These are phyloP conservation scores for Holocentrus rufus DNA, from an alignment of 2,797 vertebrate species.

Conservation along the genomic window DNA sequence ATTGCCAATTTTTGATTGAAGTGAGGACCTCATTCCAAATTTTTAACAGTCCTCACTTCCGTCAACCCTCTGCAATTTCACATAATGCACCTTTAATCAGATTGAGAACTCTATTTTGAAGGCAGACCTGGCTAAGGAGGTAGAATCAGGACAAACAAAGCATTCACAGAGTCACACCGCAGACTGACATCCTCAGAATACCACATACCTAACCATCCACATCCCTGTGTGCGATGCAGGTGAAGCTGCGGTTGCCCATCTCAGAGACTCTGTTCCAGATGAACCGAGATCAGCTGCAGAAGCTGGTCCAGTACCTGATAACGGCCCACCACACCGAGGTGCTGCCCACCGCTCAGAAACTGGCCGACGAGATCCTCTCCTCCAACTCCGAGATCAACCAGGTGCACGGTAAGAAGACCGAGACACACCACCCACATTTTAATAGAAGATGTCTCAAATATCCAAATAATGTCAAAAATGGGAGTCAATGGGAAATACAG, in stretches of 20 bases:
- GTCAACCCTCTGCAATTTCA: too few species aligned
- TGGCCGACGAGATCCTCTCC: slow-evolving; percentile 99
- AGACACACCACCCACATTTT: background rate
- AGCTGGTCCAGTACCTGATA: slow-evolving; percentile 99
- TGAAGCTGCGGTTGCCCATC: slow-evolving; percentile 98
- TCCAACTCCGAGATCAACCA: slow-evolving; percentile 99
- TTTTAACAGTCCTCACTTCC: too few species aligned
- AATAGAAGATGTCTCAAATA: too few species aligned
- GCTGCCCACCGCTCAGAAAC: slow-evolving; percentile 96
- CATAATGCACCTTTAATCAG: too few species aligned
- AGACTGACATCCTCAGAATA: too few species aligned
- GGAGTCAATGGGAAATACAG: slow-evolving; percentile 9
- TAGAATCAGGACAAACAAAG: too few species aligned
- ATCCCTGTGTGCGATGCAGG: slow-evolving; percentile 76
- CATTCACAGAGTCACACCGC: too few species aligned
- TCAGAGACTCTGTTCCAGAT: slow-evolving; percentile 99
- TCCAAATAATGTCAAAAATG: too few species aligned
- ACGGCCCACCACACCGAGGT: slow-evolving; percentile 99
- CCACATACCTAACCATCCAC: background rate
- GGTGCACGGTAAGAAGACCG: slow-evolving; percentile 91
- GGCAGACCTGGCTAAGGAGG: too few species aligned
- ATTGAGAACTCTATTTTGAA: too few species aligned
- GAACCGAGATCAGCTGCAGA: slow-evolving; percentile 99
- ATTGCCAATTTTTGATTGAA: too few species aligned
- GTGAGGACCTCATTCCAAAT: too few species aligned